Base-by-base conservation (phyloP, 2,888 invertebrate genomes). In the Adelognathus sp. region DNA sequence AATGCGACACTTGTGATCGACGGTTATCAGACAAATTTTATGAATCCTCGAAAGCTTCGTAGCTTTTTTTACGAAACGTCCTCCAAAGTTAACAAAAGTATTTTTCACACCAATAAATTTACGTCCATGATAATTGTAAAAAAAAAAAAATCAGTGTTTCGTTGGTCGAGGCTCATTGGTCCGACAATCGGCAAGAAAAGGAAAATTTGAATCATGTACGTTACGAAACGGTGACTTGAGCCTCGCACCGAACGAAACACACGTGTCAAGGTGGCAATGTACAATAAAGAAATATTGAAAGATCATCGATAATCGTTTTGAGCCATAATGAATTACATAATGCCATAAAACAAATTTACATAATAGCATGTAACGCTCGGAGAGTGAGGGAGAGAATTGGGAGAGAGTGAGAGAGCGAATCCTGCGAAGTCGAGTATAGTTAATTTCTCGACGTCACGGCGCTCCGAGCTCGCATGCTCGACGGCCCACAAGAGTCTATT, bases 321-420 rank as follows among this genome's bases (percentile, higher is more conserved):
- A 90, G 90, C 90, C 90, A 90, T 91, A 90, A 90, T 90, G 84
- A 90, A 86, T 88, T 85, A 88, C 86, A 89, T 88, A 91, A 90
- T 90, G 91, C 90, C 91, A 90, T 91, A 90, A 81, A 80, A 87
- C 84, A 82, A 89, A 87, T 36, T 88, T 86, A 89, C 86, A 86
- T 87, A 89, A 88, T 79, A 79, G 71, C 52, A 36, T 50, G 54
- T 79, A 66, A 52, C 39, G 67, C 31, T 56, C 24, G 66, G 31
- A 18, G 31, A 29, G 36, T 54, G 52, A 39, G 52, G 21, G 54
- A 54, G 24, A 66, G 39, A 56, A n/a, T n/a, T n/a, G n/a, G n/a
- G 54, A 54, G 67, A 56, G 36, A 54, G 33, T 18, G 54, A 54
- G 52, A 61, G 69, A 74, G 74, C 39, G 74, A 76, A 81, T 69